phyloP scores from a whole-genome alignment of 2,797 vertebrate species.

The Danionella dracula region DNA sequence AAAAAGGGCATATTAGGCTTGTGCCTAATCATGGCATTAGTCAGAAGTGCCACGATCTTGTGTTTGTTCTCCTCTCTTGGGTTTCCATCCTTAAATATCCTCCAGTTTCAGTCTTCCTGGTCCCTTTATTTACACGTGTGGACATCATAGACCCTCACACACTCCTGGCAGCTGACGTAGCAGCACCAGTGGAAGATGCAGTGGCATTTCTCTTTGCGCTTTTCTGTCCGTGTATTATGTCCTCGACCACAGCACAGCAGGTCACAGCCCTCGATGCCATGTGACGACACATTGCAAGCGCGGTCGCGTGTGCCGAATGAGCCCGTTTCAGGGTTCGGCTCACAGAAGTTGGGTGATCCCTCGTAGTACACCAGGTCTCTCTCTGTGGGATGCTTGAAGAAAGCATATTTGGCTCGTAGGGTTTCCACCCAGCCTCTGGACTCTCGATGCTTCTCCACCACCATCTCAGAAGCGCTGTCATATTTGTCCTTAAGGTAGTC shows the following conservation, averaged over 20 bases:
- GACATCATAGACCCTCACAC: conserved; percentile 87
- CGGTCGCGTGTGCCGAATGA: conserved; percentile 94
- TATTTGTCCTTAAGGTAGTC: conserved; percentile 98
- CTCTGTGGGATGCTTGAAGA: conserved; percentile 95
- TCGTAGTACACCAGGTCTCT: conserved; percentile 95
- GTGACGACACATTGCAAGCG: conserved; percentile 92
- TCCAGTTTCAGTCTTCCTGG: background rate
- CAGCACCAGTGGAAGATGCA: conserved; percentile 99
- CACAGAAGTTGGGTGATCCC: conserved; percentile 95
- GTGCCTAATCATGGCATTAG: conserved; percentile 35
- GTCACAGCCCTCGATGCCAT: conserved; percentile 95
- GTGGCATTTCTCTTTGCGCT: conserved; percentile 94
- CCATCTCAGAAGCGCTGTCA: conserved; percentile 97
- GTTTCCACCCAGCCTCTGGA: conserved; percentile 95
- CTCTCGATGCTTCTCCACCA: conserved; percentile 94
- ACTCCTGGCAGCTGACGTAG: conserved; percentile 97
- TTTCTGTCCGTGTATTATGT: conserved; percentile 96
- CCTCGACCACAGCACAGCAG: conserved; percentile 94
- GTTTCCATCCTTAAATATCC: conserved; percentile 14
- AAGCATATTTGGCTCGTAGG: conserved; percentile 88
- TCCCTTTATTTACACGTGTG: conserved; percentile 89
- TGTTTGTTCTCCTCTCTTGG: conserved; percentile 27
- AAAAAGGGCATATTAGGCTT: conserved; percentile 38
- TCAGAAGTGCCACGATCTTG: conserved; percentile 52
- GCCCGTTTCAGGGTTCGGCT: conserved; percentile 91